Base-by-base conservation (phyloP, 1,140 invertebrate genomes). In the Micrasema longulum region DNA sequence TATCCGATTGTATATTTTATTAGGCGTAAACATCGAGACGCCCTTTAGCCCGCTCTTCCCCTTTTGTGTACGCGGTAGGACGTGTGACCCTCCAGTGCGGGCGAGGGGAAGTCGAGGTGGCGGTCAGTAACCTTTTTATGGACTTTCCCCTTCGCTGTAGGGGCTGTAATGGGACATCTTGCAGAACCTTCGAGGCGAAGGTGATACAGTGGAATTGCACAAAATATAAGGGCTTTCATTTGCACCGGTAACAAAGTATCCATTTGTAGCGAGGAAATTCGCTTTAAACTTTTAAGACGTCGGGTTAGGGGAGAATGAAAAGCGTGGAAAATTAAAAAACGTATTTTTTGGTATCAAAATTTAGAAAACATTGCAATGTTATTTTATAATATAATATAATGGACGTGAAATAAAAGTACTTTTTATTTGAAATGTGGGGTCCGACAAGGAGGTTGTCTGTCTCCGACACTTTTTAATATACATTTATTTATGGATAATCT, bases 101-200 rank as follows among this genome's bases (percentile, higher is more conserved):
- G 53, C 31, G 14, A 62, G 38, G 36, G 38, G 57, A 9, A 31
- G 57, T 43, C 36, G 36, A 1, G 10, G 2, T 38, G 22, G 57
- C 57, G 57, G 57, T 63, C 57, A 63, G 57, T 63, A 63, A 63
- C 57, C 57, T 63, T 63, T 63, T 63, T 63, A 63, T 63, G 41
- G 57, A 41, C 57, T 63, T 63, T 45, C 57, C 53, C 36, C 20
- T 23, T 38, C 36, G 55, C 14, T 35, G 12, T 14, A 45, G 23
- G 57, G 57, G 57, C 16, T n/a, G 9, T 63, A 63, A 63, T 63
- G 41, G 57, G 38, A 18, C 57, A 45, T 22, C 57, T 45, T 63
- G 36, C 55, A 36, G 55, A 22, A 16, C 26, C 35, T 60, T 38
- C 35, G 16, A 16, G 26, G 26, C 14, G 26, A 63, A 63, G 57